phyloP scores from a whole-genome alignment of 1,140 invertebrate species.

The Drosophila varians region DNA sequence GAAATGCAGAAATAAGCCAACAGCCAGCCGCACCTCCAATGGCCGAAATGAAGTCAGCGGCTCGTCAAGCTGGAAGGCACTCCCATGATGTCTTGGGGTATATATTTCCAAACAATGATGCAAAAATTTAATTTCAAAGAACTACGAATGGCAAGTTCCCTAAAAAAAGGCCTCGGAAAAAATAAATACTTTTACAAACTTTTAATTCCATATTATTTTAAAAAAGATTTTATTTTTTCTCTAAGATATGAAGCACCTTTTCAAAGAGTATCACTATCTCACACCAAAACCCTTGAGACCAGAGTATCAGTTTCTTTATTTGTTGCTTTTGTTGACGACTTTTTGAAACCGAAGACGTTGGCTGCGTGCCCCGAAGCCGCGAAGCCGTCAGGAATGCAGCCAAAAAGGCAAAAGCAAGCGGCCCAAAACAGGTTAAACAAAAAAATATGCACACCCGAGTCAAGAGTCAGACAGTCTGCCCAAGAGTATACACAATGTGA shows the following conservation, averaged over 20 bases:
- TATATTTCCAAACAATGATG: constrained; percentile 25
- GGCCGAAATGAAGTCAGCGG: constrained; percentile 40
- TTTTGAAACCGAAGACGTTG: constrained; percentile 59
- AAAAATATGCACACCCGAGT: constrained; percentile 59
- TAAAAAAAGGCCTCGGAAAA: too few relatives aligned
- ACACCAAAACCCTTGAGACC: constrained; percentile 9
- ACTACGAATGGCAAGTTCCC: not conserved
- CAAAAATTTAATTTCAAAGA: not conserved
- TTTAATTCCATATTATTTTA: not conserved
- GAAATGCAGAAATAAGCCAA: constrained; percentile 39
- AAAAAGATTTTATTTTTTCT: not conserved
- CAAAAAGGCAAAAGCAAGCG: constrained; percentile 45
- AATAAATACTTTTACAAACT: not conserved
- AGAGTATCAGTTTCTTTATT: constrained; percentile 39
- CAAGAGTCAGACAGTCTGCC: constrained; percentile 60
- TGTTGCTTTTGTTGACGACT: constrained; percentile 41
- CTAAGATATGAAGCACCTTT: not conserved
- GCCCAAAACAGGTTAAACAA: constrained; percentile 65
- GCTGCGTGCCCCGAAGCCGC: constrained; percentile 27
- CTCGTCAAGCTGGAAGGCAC: constrained; percentile 24
- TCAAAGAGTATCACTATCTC: constrained; percentile 44
- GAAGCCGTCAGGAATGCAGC: constrained; percentile 64
- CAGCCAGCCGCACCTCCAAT: constrained; percentile 26
- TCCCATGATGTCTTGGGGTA: constrained; percentile 21
- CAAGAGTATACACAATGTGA: constrained; percentile 43